Percentiles rank a stretch among this genome's conserved stretches.
Conservation (phyloP, 1,140 invertebrate genomes). For the Linepithema humile region DNA sequence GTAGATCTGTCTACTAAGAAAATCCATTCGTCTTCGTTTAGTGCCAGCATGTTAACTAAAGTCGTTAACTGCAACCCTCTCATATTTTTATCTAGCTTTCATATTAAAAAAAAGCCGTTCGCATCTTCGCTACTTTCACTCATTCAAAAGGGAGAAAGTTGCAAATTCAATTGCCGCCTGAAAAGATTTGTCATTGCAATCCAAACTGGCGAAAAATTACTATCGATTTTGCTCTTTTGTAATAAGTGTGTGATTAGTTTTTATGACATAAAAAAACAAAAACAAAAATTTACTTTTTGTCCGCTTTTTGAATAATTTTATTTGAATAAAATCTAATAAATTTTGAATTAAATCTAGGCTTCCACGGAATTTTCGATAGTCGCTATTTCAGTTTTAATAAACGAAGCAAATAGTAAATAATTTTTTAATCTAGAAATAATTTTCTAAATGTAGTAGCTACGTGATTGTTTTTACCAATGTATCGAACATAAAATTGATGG, state of each 20-base stretch:
- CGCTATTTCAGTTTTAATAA: no score
- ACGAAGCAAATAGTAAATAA: no score
- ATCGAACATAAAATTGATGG: no score
- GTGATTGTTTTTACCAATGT: no score
- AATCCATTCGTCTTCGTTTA: conserved; percentile 35
- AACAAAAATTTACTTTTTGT: no score
- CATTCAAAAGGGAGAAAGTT: not conserved
- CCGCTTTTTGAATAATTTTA: no score
- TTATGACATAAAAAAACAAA: no score
- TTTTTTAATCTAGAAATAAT: no score
- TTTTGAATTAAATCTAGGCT: no score
- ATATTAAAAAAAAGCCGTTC: not conserved
- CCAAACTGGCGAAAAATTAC: not conserved
- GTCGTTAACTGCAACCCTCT: not conserved
- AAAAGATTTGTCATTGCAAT: not conserved
- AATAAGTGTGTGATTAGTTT: not conserved
- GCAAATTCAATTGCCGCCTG: not conserved
- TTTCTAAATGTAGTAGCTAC: no score
- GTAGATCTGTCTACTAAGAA: conserved; percentile 23
- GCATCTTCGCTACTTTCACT: not conserved
- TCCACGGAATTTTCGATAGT: no score
- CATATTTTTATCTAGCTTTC: not conserved
- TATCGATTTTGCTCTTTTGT: not conserved
- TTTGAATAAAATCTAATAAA: no score
- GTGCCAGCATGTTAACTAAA: not conserved